Conservation (phyloP, 2,888 invertebrate genomes). For the Chrysolina americana region DNA sequence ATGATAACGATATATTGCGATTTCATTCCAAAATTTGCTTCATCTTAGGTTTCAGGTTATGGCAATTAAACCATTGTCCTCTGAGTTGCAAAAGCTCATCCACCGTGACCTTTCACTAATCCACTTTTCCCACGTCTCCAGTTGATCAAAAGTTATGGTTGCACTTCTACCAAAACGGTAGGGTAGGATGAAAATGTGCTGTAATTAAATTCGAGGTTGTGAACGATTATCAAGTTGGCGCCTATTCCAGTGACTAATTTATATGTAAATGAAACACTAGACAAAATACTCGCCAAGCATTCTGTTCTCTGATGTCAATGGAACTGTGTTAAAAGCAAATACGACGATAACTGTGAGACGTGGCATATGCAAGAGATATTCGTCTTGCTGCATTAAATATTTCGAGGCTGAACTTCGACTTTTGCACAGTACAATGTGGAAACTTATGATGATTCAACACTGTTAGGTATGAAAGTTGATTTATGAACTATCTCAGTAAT, state of each 20-base stretch:
- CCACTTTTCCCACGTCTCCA: too few relatives aligned
- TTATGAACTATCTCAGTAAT: too few relatives aligned
- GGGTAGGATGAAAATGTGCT: constrained; percentile 35
- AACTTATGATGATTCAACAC: too few relatives aligned
- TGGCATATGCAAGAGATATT: neutral
- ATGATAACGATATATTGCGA: too few relatives aligned
- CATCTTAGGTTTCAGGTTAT: too few relatives aligned
- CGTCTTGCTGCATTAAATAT: neutral
- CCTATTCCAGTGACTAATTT: constrained; percentile 36
- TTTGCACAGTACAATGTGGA: too few relatives aligned
- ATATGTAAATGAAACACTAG: constrained; percentile 30
- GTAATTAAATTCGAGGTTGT: constrained; percentile 40
- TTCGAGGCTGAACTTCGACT: too few relatives aligned
- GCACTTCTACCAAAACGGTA: neutral
- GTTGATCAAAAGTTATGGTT: neutral
- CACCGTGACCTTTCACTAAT: too few relatives aligned
- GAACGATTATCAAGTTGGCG: constrained; percentile 36
- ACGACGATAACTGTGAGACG: neutral
- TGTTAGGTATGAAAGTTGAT: too few relatives aligned
- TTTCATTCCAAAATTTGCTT: too few relatives aligned
- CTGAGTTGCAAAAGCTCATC: too few relatives aligned
- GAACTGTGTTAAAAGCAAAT: neutral
- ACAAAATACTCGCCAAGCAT: neutral
- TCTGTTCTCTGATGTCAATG: constrained; percentile 9
- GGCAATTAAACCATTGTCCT: too few relatives aligned